A percentile compares a stretch with the other conserved stretches of the same genome.
These are phyloP conservation scores for Callopanchax toddi DNA, from an alignment of 2,113 vertebrate species.

Conservation along the genomic window DNA sequence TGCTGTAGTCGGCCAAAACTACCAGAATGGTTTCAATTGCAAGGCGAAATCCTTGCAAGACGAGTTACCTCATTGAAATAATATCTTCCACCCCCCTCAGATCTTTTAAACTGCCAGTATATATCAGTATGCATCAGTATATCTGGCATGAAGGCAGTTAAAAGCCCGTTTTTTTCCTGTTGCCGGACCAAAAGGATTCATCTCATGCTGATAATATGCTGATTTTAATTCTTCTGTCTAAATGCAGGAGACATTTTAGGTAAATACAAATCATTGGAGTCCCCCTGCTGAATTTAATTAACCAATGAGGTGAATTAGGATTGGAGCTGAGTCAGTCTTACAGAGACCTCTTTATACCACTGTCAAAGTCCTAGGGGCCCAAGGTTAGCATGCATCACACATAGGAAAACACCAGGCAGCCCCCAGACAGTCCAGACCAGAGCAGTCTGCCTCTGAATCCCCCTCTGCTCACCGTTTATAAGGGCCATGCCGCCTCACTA, in stretches of 20 bases:
- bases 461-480: slow-evolving; percentile 56
- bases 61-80: slow-evolving; percentile 52
- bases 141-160: slow-evolving; percentile 35
- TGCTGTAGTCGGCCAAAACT: slow-evolving; percentile 26
- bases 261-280: slow-evolving; percentile 18
- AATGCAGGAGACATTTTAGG: slow-evolving; percentile 22
- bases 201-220: slow-evolving; percentile 33
- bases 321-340: slow-evolving; percentile 60
- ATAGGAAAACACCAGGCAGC: slow-evolving; percentile 74
- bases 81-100: slow-evolving; percentile 32
- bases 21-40: slow-evolving; percentile 48
- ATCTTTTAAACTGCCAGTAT: slow-evolving; percentile 40
- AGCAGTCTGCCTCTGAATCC: slow-evolving; percentile 50
- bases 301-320: slow-evolving; percentile 68
- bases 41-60: slow-evolving; percentile 31
- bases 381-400: slow-evolving; percentile 70
- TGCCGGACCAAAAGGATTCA: slow-evolving; percentile 18
- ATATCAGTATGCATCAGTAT: slow-evolving; percentile 29
- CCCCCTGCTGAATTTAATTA: slow-evolving; percentile 68
- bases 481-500: slow-evolving; percentile 55
- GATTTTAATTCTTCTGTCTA: slow-evolving; percentile 36
- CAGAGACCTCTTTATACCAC: slow-evolving; percentile 74
- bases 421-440: slow-evolving; percentile 63
- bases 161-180: slow-evolving; percentile 14
- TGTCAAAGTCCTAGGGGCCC: slow-evolving; percentile 54